Base-by-base conservation (phyloP, 2,888 invertebrate species). In the Scrobipalpa atriplicella region DNA sequence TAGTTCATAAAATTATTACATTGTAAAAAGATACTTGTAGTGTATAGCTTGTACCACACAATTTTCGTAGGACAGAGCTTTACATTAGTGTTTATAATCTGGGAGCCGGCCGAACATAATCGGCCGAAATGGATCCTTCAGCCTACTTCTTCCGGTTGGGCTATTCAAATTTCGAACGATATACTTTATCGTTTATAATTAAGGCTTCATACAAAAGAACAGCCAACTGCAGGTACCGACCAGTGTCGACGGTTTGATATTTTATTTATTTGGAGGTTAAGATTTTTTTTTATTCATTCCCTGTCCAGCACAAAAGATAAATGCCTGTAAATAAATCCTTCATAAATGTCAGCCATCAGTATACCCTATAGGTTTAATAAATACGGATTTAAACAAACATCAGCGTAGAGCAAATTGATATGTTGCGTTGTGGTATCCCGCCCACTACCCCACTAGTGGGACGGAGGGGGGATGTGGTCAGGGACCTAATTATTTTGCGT, bases 31-130 rank as follows among this genome's bases (percentile, higher is more conserved):
- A 7, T 18, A 13, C 38, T 38, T n/a, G 13, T 18, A 16, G 58
- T 6, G 10, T 16, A 29, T 58, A 11, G 13, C 66, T 69, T 69
- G 63, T 18, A 47, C 72, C 74, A 71, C 63, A 68, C 68, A 39
- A n/a, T 43, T 8, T 58, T 58, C 58, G 58, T 38, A 76, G 78
- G 77, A 77, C 77, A 79, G 80, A 84, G 85, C 85, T 82, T 79
- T 85, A 86, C 86, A 87, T 87, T 85, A 85, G 84, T 83, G 88
- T 87, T 87, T 87, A 85, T 87, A 84, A 83, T 80, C 80, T 77
- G 73, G 70, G 64, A 69, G 75, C 72, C 72, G 71, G 71, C 69
- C 70, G 75, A 74, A 73, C 78, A 83, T 84, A 82, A 82, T 83
- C 81, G 77, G 71, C 76, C 76, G 77, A 81, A 78, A 67, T 38